Base-by-base conservation (phyloP, 2,797 vertebrate species). In the Ptychobarbus kaznakovi region DNA sequence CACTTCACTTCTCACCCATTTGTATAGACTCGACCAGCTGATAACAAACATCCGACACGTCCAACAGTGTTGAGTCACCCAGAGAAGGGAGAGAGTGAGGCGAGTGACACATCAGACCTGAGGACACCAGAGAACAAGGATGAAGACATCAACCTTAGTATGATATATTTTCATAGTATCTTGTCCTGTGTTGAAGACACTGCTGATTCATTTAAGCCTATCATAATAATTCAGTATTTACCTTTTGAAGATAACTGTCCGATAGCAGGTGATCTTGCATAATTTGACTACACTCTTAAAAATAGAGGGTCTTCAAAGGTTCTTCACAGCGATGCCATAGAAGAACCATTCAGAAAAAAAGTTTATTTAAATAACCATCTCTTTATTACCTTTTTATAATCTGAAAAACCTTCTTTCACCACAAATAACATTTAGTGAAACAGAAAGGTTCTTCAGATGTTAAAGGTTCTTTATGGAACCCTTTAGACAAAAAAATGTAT, bases 111-210 rank as follows among this genome's bases (percentile, higher is more conserved):
- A 13, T 82, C 78, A 1, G 80, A 82, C 18, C 56, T 49, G 22
- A 88, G 53, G 13, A 58, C 80, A 40, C 63, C 20, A 46, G 87
- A 86, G 40, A 35, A 44, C 46, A 81, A 84, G 35, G 69, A 84
- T 9, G 74, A 82, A 76, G 82, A 89, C 63, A 35, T 83, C 74
- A 83, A 46, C 58, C 70, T 77, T 38, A 68, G 87, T 88, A 88
- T 56, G 87, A 89, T 61, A 90, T 81, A 25, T 15, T 53, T 81
- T 66, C 40, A 32, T 65, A 32, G 15, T 80, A 22, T 49, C 18
- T 12, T 10, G 8, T 66, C 32, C 28, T 42, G 8, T 15, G 44
- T 46, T 65, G 22, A 81, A 89, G 38, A 49, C 40, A 42, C 49
- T 63, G 70, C 56, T 44, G 22, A 63, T 89, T 42, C 46, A 22